Evolutionary conservation across 2,888 invertebrate species (phyloP).

Genomic region (Electrophaes corylata): DNA sequence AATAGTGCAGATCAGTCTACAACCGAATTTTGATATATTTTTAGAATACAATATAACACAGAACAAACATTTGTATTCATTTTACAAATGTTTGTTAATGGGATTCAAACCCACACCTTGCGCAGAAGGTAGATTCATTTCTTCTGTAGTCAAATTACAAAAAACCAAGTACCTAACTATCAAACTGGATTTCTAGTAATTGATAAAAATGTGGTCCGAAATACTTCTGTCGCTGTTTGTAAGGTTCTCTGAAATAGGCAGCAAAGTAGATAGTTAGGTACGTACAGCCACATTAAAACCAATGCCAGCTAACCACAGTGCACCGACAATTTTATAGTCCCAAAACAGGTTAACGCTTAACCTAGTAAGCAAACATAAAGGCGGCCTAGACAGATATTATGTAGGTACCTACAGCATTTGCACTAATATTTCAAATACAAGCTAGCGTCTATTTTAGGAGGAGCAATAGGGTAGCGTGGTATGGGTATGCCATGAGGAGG

Average conservation of each 20-base stretch:
- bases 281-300: slow-evolving; percentile 18
- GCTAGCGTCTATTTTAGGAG: background rate
- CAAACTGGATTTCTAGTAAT: background rate
- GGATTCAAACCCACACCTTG: no score
- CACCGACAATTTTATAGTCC: slow-evolving; percentile 40
- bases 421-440: background rate
- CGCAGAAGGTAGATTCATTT: no score
- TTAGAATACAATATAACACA: no score
- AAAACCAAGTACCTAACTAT: no score
- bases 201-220: background rate
- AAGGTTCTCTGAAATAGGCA: slow-evolving; percentile 2
- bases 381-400: slow-evolving; percentile 27
- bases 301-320: slow-evolving; percentile 35
- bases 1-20: no score
- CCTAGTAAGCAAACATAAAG: slow-evolving; percentile 32
- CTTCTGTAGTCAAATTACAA: no score
- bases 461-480: no score
- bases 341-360: slow-evolving; percentile 36
- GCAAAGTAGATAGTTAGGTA: slow-evolving; percentile 12
- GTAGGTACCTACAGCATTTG: background rate
- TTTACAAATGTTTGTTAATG: no score
- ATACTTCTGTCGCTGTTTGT: background rate
- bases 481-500: no score
- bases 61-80: no score
- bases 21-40: no score